Base-by-base conservation (phyloP, 1,140 invertebrate genomes). In the Drosophila pseudoobscura region DNA sequence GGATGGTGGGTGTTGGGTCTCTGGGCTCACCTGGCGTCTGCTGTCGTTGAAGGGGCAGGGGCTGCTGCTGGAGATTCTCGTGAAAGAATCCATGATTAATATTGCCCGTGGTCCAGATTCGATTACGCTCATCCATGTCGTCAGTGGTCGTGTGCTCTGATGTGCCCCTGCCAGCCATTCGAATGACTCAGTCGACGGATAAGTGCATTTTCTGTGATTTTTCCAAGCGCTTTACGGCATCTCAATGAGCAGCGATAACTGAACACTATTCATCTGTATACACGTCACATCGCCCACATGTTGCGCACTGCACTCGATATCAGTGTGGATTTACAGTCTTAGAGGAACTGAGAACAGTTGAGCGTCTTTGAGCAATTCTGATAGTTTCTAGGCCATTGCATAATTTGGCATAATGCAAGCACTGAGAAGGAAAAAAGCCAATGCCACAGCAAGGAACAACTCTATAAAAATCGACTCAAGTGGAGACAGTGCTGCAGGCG, bases 41-140 rank as follows among this genome's bases (percentile, higher is more conserved):
- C n/a, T 82, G 58, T 7, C 82, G 71, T 39, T 87, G 80, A 2
- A 82, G 44, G 0, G 80, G 80, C 58, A 83, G 49, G 0, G 75
- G 46, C 45, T 83, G 80, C 55, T 87, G 80, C 52, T 85, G 82
- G 15, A 88, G 65, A 54, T 82, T 87, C 29, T 88, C 83, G 22
- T 65, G 52, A 8, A 88, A 68, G 54, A 71, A 87, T 31, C 83
- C 83, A 62, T 75, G 85, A 49, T 88, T 87, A 11, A 24, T 13
- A 31, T 62, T 73, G 60, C 78, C 78, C 11, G 83, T 87, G 44
- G 78, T 82, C 82, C 82, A 87, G 41, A 87, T 80, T 41, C 75
- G 78, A 43, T 80, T 87, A 15, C 75, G 74, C 24, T 64, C 78
- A 46, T 64, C 80, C 73, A 50, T 75, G 35, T 11, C 35, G 35